phyloP scores from a whole-genome alignment of 2,797 vertebrate species.

The Ctenopoma multispine region DNA sequence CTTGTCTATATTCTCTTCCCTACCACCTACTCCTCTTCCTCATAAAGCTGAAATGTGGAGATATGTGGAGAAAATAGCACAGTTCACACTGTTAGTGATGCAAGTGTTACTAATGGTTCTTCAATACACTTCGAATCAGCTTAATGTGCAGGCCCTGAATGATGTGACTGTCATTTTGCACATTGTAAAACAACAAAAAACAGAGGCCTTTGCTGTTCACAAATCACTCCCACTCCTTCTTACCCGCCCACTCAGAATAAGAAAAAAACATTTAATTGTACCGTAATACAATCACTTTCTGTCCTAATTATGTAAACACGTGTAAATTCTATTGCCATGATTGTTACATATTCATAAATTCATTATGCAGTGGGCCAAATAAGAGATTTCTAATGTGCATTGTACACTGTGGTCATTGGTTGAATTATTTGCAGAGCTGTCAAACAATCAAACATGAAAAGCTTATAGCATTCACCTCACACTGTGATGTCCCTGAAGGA shows the following conservation, averaged over 20 bases:
- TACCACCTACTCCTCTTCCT: constrained; percentile 16
- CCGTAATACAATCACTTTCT: constrained; percentile 8
- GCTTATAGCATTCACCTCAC: not conserved
- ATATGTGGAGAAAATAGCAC: not conserved
- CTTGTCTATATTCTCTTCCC: constrained; percentile 2
- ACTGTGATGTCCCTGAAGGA: not conserved
- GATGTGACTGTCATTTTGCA: not conserved
- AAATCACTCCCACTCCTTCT: constrained; percentile 16
- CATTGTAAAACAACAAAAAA: not conserved
- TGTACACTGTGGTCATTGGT: not conserved
- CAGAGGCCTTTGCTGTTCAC: not conserved
- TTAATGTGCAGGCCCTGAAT: constrained; percentile 6
- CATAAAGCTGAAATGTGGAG: not conserved
- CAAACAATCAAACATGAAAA: not conserved
- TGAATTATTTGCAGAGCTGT: constrained; percentile 14
- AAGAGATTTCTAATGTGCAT: not conserved
- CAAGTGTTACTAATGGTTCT: constrained; percentile 11
- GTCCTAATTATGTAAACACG: constrained; percentile 27
- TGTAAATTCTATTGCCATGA: not conserved
- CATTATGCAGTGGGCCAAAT: not conserved
- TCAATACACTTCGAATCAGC: constrained; percentile 3
- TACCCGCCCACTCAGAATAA: not conserved
- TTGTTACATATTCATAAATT: constrained; percentile 17
- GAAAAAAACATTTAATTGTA: constrained; percentile 21
- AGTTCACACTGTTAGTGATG: not conserved